A percentile compares a stretch with the other conserved stretches of the same genome.
Conservation (phyloP, 2,113 vertebrate genomes). For the Mus spicilegus region DNA sequence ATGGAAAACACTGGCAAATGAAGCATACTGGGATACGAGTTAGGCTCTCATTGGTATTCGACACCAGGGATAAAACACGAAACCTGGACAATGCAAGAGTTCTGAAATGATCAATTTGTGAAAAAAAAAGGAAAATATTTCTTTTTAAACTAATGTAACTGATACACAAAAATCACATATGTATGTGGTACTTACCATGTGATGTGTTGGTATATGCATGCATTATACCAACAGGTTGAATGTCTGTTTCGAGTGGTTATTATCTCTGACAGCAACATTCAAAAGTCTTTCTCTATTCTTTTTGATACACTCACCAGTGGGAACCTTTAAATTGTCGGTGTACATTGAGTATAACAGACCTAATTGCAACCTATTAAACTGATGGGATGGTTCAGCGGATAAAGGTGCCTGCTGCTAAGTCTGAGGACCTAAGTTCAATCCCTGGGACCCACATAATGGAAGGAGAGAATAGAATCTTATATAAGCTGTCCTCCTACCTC, state of each 20-base stretch:
- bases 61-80: background rate
- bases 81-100: background rate
- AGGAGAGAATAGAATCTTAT: background rate
- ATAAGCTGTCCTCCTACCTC: background rate
- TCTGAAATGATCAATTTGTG: constrained; percentile 11
- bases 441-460: background rate
- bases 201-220: background rate
- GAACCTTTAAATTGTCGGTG: background rate
- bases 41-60: constrained; percentile 39
- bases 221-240: background rate
- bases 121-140: background rate
- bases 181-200: background rate
- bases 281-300: background rate
- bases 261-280: background rate
- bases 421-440: background rate
- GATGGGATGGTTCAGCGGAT: background rate
- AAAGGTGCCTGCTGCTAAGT: background rate
- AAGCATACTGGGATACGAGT: constrained; percentile 40
- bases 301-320: background rate
- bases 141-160: background rate
- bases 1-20: constrained; percentile 57
- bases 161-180: background rate
- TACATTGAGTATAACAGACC: too few species aligned
- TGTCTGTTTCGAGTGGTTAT: background rate
- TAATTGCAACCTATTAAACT: background rate